Evolutionary conservation across 2,888 invertebrate species (phyloP), one percentile per base, ranked within the genome.

Genomic region (Halocaridina rubra): DNA sequence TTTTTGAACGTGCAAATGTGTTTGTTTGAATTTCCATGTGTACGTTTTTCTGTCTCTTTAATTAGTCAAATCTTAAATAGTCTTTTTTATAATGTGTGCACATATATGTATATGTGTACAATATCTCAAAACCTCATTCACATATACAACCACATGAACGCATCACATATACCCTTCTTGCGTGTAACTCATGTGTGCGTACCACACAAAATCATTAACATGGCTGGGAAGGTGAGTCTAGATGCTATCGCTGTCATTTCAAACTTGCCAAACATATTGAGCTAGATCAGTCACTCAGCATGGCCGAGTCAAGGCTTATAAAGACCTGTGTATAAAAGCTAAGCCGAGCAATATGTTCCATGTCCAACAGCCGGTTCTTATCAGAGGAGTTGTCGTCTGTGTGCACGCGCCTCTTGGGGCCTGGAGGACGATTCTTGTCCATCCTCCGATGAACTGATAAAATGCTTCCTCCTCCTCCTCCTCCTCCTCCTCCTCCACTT

Each of bases 391-490:
- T 67, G 79, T 80, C 32, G 69, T 71, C 46, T 57, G 71, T 69
- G 67, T 32, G 79, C 64, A 74, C 74, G 80, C 59, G 81, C n/a
- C n/a, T n/a, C n/a, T n/a, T 67, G 75, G 75, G 75, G 24, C 81
- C 67, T 81, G 75, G 64, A 75, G 27, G 53, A 46, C 75, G 53
- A 75, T 59, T 75, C 64, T n/a, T 81, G 75, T 81, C 81, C 53
- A 61, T 75, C 67, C 81, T n/a, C 64, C 27, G 75, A 81, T 81
- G 81, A 81, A 81, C 81, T 81, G 81, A 81, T 81, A 81, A 75
- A 53, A 81, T 67, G 67, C 74, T 10, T 7, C 39, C 78, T 69
- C 22, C 27, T 29, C 69, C 67, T 29, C 30, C 29, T 27, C 46
- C 39, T 30, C 46, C 24, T 19, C 16, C 53, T 24, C 33, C 53